Evolutionary conservation across 2,888 invertebrate genomes (phyloP), one percentile per base, ranked within the genome.

Genomic region (Drosophila sordidapex): DNA sequence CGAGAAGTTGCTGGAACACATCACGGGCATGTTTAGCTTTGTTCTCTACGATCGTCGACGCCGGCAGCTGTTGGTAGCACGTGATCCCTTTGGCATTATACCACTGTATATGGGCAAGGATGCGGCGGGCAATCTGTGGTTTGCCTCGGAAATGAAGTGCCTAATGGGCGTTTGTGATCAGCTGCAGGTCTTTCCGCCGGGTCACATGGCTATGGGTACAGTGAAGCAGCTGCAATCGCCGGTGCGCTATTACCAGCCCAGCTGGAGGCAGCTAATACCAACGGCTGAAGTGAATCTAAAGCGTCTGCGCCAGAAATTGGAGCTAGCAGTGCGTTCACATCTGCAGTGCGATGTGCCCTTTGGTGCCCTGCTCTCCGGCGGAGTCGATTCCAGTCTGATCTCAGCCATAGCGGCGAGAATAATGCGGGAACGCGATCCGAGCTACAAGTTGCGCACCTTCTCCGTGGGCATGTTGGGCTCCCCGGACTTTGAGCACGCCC

Each of bases 391-490:
- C 10, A 92, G 92, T 59, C 49, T 92, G 27, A 89, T 92, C 25
- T 90, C 92, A 3, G 87, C 92, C 7, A 90, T 92, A 40, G 91
- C 92, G 0, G 89, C 91, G 5, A 87, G 82, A 75, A 83, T 92
- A 18, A 85, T 84, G 69, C 75, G 86, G 4, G 87, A 91, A 65
- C 66, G 70, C 0, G 76, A 89, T 66, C 76, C 86, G 0, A 63
- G 62, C 40, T 88, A 81, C 57, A 81, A 76, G 35, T 61, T 92
- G 43, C 84, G 96, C 94, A 97, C 98, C 49, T 98, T 98, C 91
- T 96, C 98, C 4, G 96, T 98, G 87, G 98, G 98, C 13, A 97
- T 98, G 96, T 95, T 95, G 31, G 96, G 96, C 58, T 97, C 97
- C 70, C 98, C 98, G 2, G 98, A 98, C 93, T 94, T 98, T 52